A percentile compares a stretch with the other conserved stretches of the same genome.
Evolutionary conservation across 1,140 invertebrate genomes (phyloP).

Genomic region (Achatina immaculata): DNA sequence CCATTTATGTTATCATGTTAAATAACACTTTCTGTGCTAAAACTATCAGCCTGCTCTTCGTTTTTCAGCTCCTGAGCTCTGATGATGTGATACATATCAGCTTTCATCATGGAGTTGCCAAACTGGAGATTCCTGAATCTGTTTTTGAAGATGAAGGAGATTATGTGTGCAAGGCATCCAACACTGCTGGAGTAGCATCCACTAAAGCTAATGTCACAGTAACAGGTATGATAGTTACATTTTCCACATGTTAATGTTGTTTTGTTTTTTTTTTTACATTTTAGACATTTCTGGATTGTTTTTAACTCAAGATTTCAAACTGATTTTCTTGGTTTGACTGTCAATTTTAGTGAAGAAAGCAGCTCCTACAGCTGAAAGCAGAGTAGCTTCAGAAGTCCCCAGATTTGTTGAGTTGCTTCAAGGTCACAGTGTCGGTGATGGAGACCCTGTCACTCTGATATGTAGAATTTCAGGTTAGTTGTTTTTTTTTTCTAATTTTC

Average conservation of each 20-base stretch:
- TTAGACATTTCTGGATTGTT: too few species aligned
- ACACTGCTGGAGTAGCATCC: conserved; percentile 84
- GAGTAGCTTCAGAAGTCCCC: conserved; percentile 43
- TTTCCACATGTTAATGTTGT: background rate
- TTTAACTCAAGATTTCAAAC: too few species aligned
- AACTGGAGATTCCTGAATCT: conserved; percentile 90
- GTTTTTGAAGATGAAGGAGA: conserved; percentile 93
- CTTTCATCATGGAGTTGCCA: conserved; percentile 66
- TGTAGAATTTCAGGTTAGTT: conserved; percentile 84
- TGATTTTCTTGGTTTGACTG: background rate
- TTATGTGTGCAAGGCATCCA: conserved; percentile 92
- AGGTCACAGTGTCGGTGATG: conserved; percentile 82
- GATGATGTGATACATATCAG: conserved; percentile 51
- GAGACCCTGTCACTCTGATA: conserved; percentile 85
- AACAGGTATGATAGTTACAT: conserved; percentile 51
- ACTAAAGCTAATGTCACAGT: conserved; percentile 59
- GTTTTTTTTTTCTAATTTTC: background rate
- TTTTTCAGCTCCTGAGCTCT: conserved; percentile 49
- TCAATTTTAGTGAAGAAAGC: conserved; percentile 35
- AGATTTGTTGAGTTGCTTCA: conserved; percentile 55
- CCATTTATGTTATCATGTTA: too few species aligned
- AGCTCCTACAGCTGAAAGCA: conserved; percentile 16
- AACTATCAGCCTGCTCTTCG: too few species aligned
- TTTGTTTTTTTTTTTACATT: background rate
- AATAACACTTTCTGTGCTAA: too few species aligned